Evolutionary conservation across 2,113 vertebrate genomes (phyloP).

Genomic region (Acrocephalus kingi): DNA sequence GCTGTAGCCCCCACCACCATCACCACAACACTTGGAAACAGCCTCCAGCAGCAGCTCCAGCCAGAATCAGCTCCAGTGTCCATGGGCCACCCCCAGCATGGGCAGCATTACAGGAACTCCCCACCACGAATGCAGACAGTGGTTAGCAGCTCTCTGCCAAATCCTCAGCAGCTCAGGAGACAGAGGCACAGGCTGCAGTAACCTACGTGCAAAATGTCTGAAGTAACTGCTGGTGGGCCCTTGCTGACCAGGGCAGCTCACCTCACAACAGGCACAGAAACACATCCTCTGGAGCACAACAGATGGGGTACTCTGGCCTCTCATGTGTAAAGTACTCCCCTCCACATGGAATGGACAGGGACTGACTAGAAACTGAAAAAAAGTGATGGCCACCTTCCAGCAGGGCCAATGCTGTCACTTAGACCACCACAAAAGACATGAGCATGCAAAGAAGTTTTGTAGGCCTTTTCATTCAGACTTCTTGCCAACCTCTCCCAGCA

Average conservation of each 20-base stretch:
- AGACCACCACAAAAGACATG: neutral
- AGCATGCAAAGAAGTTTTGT: neutral
- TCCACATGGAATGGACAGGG: neutral
- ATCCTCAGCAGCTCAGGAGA: neutral
- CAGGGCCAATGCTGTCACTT: neutral
- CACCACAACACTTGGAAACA: neutral
- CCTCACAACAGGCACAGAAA: neutral
- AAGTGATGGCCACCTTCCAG: neutral
- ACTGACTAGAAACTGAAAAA: neutral
- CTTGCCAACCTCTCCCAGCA: neutral
- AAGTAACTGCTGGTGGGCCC: neutral
- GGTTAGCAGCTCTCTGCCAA: slow-evolving; percentile 36
- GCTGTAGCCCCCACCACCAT: neutral
- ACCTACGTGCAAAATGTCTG: neutral
- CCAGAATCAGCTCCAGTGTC: neutral
- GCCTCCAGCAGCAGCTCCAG: neutral
- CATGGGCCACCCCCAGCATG: neutral
- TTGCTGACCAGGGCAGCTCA: neutral
- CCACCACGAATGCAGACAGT: neutral
- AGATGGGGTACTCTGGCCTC: neutral
- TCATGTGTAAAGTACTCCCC: neutral
- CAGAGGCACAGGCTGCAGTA: neutral
- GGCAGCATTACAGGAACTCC: slow-evolving; percentile 15
- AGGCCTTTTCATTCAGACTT: neutral
- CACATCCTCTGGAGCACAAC: neutral